Conservation (phyloP, 2,797 vertebrate genomes). For the Hapalemur alaotrensis region DNA sequence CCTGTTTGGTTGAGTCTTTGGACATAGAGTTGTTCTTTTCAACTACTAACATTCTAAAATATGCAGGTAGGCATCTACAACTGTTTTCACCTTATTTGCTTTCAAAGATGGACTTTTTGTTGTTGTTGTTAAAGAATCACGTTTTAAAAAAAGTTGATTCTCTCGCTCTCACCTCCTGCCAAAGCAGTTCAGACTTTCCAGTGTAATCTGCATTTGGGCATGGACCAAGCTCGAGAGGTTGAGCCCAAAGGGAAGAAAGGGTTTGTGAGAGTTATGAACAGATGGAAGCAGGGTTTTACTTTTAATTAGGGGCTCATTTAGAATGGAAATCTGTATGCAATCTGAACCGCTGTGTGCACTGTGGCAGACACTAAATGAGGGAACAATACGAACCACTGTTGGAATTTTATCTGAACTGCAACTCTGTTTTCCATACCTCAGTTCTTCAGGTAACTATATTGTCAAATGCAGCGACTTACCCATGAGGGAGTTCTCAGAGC, state of each 20-base stretch:
- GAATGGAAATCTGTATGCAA: slow-evolving; percentile 67
- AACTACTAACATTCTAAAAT: neutral
- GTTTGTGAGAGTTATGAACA: slow-evolving; percentile 37
- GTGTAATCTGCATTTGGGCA: neutral
- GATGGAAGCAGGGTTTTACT: slow-evolving; percentile 26
- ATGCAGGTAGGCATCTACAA: neutral
- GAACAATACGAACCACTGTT: slow-evolving; percentile 51
- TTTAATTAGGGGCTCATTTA: slow-evolving; percentile 68
- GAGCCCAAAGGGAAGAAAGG: neutral
- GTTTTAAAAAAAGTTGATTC: neutral
- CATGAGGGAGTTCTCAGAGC: neutral
- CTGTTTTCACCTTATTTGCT: slow-evolving; percentile 5
- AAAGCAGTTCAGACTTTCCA: slow-evolving; percentile 5
- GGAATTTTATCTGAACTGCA: slow-evolving; percentile 46
- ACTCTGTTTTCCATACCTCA: slow-evolving; percentile 36
- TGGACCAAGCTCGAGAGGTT: neutral
- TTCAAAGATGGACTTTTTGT: slow-evolving; percentile 29
- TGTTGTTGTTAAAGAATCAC: neutral
- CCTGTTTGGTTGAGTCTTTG: neutral
- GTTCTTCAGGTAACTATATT: slow-evolving; percentile 32
- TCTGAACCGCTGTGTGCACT: neutral
- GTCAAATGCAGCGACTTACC: neutral
- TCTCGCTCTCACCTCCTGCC: neutral
- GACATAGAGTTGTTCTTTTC: neutral
- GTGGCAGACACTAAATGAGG: neutral